Conservation (phyloP, 2,797 vertebrate genomes). For the Mycteria americana region DNA sequence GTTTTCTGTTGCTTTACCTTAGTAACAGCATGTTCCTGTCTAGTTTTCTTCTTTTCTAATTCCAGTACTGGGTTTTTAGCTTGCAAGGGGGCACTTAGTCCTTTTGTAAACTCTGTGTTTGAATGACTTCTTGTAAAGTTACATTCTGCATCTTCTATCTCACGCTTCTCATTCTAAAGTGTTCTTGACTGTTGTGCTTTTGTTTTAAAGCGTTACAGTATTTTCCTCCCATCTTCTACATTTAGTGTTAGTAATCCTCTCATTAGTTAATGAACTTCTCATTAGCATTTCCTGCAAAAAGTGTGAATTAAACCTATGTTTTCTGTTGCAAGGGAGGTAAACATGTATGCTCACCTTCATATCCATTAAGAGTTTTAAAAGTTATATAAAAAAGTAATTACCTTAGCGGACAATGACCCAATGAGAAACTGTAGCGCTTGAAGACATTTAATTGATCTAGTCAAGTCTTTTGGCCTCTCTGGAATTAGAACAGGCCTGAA, state of each 20-base stretch:
- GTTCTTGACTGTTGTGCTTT: neutral
- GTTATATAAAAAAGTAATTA: neutral
- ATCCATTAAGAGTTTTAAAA: neutral
- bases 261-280: neutral
- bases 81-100: neutral
- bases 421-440: neutral
- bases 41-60: constrained; percentile 31
- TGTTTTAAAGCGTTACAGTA: neutral
- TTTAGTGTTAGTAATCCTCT: neutral
- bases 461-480: neutral
- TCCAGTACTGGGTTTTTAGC: neutral
- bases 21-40: constrained; percentile 14
- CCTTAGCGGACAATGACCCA: neutral
- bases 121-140: constrained; percentile 1
- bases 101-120: neutral
- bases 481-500: neutral
- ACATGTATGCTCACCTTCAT: neutral
- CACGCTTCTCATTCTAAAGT: neutral
- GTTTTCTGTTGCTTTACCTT: constrained; percentile 39
- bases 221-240: neutral
- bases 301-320: neutral
- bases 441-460: neutral
- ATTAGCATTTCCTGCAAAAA: neutral
- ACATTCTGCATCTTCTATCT: neutral
- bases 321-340: neutral